A percentile compares a stretch with the other conserved stretches of the same genome.
Evolutionary conservation across 2,888 invertebrate genomes (phyloP).

Genomic region (Acholoe squamosa): DNA sequence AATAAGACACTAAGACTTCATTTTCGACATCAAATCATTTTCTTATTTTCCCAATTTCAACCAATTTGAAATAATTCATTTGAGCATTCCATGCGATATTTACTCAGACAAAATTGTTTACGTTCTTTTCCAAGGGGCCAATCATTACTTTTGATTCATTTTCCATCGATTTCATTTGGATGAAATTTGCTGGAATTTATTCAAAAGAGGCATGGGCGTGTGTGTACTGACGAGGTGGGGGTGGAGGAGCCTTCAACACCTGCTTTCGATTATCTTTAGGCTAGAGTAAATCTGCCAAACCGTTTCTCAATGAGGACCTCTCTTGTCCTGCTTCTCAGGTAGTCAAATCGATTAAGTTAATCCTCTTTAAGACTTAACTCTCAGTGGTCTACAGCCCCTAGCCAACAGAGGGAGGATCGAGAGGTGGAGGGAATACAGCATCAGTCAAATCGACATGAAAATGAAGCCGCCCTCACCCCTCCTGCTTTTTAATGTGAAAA

Average conservation of each 20-base stretch:
- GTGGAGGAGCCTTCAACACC: neutral
- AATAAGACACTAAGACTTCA: neutral
- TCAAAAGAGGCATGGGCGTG: neutral
- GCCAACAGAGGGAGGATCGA: neutral
- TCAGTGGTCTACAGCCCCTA: neutral
- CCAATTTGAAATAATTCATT: constrained; percentile 1
- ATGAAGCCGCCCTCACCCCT: neutral
- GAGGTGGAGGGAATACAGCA: neutral
- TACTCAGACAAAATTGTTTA: constrained; percentile 5
- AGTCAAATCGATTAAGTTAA: neutral
- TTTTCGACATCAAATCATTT: neutral
- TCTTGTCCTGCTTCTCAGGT: neutral
- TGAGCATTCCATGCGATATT: neutral
- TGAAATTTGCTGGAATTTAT: neutral
- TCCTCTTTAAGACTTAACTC: neutral
- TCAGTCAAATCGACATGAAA: constrained; percentile 27
- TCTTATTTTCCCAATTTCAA: neutral
- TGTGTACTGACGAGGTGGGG: neutral
- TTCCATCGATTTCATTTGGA: neutral
- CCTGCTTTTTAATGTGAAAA: constrained; percentile 2
- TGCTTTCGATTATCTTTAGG: neutral
- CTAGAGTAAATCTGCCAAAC: neutral
- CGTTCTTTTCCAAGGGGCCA: neutral
- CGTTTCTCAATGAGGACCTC: neutral
- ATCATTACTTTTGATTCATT: neutral